phyloP scores from a whole-genome alignment of 2,113 vertebrate genomes.

The Nematolebias whitei region DNA sequence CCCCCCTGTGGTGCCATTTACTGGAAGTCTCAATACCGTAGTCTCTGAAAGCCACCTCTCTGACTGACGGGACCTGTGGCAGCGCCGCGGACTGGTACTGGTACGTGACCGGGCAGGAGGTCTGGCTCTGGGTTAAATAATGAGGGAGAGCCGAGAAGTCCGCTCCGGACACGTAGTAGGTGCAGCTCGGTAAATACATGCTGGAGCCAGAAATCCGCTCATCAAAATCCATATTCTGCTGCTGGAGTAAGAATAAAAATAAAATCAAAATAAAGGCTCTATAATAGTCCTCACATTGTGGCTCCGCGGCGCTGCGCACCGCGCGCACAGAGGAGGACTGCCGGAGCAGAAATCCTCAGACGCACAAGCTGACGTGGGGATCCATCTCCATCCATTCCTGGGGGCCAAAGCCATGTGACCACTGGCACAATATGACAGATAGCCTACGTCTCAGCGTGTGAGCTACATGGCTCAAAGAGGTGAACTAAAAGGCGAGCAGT shows the following conservation, averaged over 20 bases:
- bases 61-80: slow-evolving; percentile 96
- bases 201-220: slow-evolving; percentile 96
- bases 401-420: slow-evolving; percentile 99
- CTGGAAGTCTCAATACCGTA: slow-evolving; percentile 95
- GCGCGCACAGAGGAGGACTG: slow-evolving; percentile 97
- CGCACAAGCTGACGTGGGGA: slow-evolving; percentile 99
- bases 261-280: slow-evolving; percentile 66
- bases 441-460: slow-evolving; percentile 74
- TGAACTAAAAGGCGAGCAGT: background rate
- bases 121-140: slow-evolving; percentile 96
- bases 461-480: slow-evolving; percentile 69
- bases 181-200: slow-evolving; percentile 99
- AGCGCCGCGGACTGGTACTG: slow-evolving; percentile 94
- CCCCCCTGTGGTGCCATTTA: slow-evolving; percentile 97
- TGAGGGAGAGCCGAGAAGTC: slow-evolving; percentile 98
- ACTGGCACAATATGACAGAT: slow-evolving; percentile 97
- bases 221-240: slow-evolving; percentile 99
- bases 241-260: slow-evolving; percentile 71
- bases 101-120: slow-evolving; percentile 97
- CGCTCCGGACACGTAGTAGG: slow-evolving; percentile 98
- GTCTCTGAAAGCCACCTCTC: slow-evolving; percentile 98
- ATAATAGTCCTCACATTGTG: slow-evolving; percentile 94
- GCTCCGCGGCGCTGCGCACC: slow-evolving; percentile 87
- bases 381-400: slow-evolving; percentile 98
- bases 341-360: slow-evolving; percentile 96